Base-by-base conservation (phyloP, 2,797 vertebrate genomes). In the Myotis daubentonii region DNA sequence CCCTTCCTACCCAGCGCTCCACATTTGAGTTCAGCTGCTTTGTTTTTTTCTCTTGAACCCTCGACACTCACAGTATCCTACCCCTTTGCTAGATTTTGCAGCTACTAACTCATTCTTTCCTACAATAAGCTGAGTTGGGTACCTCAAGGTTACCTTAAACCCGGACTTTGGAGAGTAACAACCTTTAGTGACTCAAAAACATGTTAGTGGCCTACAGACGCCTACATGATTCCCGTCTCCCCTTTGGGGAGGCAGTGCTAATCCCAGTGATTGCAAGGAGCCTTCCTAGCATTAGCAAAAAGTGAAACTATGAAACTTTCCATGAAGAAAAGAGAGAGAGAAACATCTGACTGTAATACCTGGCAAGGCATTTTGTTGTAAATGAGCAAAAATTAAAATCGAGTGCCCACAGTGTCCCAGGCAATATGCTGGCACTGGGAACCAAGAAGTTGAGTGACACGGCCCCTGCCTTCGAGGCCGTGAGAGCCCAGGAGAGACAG, bases 301-400 rank as follows among this genome's bases (percentile, higher is more conserved):
- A 79, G 15, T 20, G 2, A 74, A 74, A 30, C 10, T 6, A 25
- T 36, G n/a, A 95, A 85, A 19, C 38, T n/a, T 30, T 72, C 47
- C 41, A 10, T 62, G 60, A 81, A 80, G 36, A 78, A 91, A 74
- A 71, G 22, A n/a, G 15, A 65, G 16, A 19, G 30, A 33, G 11
- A 41, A 15, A 33, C 10, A 65, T 20, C 28, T 38, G 28, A 53
- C 4, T 81, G 3, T 66, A 55, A 55, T 81, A 51, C 28, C 44
- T 75, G 30, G 68, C 23, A 78, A 94, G 83, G 16, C 16, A 17
- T 70, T 38, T 95, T 62, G 3, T 33, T 41, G 23, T 84, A 44
- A 89, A 89, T 23, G 81, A 65, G 84, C 7, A 57, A 85, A 94
- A 87, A 55, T 28, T 16, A 65, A 91, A 90, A 83, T 16, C 19